Evolutionary conservation across 1,140 invertebrate species (phyloP), one percentile per base, ranked within the genome.

Genomic region (Alviniconcha marisindica): DNA sequence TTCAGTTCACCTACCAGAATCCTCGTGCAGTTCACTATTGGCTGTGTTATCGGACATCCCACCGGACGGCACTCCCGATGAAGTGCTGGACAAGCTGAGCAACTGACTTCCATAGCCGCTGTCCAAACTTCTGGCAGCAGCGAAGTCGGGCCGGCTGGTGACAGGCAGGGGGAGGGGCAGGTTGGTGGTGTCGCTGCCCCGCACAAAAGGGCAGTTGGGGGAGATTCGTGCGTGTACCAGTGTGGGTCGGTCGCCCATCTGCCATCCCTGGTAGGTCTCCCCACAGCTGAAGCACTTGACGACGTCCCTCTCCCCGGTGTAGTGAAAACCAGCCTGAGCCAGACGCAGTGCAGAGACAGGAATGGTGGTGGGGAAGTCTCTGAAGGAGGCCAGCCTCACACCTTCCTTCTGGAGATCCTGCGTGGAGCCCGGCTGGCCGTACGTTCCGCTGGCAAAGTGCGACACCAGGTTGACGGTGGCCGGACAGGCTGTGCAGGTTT

Each of bases 241-340:
- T 56, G 51, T 73, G 12, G 86, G 86, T 66, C 82, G 74, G 73
- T 87, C 86, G 1, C 56, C 80, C 5, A 7, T 18, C 80, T 74
- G 51, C 82, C 84, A 87, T 10, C 77, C 40, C n/a, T 48, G 24
- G 28, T 85, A 54, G 31, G 73, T 56, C 5, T 54, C 42, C 56
- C 81, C 80, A 76, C 86, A 87, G 33, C 54, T 69, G 54, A 82
- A 84, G 78, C 86, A 87, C 12, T 44, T 63, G 4, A 83, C 83
- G 31, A 28, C 33, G 56, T 85, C 86, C n/a, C 40, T 60, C 38
- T 73, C 51, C 1, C 78, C 83, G 24, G 28, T n/a, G 48, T 76
- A 84, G 69, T 82, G 81, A 74, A 87, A 87, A 0, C 86, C 86
- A 18, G 74, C 83, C n/a, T 82, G 54, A 10, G 86, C 82, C 28